Conservation (phyloP, 2,113 vertebrate species). For the Struthio camelus region DNA sequence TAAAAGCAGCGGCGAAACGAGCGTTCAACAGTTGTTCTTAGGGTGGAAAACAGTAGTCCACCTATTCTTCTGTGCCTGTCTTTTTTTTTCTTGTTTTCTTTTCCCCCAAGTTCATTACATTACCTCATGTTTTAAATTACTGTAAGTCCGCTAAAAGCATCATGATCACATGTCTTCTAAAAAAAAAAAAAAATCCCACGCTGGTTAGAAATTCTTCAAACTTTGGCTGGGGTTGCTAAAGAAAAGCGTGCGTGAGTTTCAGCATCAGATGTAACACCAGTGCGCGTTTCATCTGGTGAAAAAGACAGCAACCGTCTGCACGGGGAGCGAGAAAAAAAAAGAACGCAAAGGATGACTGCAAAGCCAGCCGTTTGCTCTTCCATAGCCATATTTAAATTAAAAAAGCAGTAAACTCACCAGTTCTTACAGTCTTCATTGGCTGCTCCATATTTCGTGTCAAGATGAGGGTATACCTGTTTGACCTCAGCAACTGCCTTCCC, state of each 20-base stretch:
- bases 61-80: background rate
- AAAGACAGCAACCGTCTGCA: conserved; percentile 14
- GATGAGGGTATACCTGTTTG: background rate
- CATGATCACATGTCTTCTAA: background rate
- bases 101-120: background rate
- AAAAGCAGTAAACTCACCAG: background rate
- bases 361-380: conserved; percentile 22
- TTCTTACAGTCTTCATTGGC: background rate
- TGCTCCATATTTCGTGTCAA: background rate
- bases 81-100: background rate
- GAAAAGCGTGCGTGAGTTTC: conserved; percentile 32
- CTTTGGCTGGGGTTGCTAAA: conserved; percentile 10
- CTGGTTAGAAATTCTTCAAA: conserved; percentile 5
- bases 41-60: background rate
- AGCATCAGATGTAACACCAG: background rate
- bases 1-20: background rate
- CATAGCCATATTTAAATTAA: background rate
- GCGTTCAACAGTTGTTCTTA: conserved; percentile 37
- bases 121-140: conserved; percentile 31
- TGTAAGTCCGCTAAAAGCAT: conserved; percentile 23
- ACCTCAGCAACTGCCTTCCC: background rate
- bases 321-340: background rate
- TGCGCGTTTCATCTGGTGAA: conserved; percentile 2
- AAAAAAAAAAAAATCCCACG: background rate
- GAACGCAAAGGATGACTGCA: background rate